phyloP scores from a whole-genome alignment of 2,797 vertebrate genomes.

The Tiaroga cobitis region DNA sequence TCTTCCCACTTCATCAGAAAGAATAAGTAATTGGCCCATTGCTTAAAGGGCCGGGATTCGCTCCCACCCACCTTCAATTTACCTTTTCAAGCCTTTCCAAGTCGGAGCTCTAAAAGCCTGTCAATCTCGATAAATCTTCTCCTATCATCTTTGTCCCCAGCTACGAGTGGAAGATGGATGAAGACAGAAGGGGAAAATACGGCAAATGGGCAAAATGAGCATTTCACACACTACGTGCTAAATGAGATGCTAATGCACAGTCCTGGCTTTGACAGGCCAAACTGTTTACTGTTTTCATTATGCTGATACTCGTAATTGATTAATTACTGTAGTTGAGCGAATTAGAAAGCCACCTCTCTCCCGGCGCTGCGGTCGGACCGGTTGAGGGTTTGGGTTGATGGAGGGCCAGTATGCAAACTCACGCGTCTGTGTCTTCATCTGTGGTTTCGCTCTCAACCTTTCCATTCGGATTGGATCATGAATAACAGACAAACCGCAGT shows the following conservation, averaged over 20 bases:
- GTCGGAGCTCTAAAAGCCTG: conserved; percentile 52
- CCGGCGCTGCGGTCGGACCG: conserved; percentile 61
- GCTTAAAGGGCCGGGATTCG: conserved; percentile 50
- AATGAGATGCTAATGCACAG: conserved; percentile 37
- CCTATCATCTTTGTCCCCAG: conserved; percentile 43
- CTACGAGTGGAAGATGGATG: conserved; percentile 10
- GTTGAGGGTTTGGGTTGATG: conserved; percentile 55
- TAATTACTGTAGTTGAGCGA: conserved; percentile 76
- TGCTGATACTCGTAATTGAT: conserved; percentile 73
- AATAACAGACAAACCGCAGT: conserved; percentile 75
- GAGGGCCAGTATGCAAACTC: conserved; percentile 54
- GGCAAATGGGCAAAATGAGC: conserved; percentile 13
- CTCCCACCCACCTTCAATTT: conserved; percentile 46
- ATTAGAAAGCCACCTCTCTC: conserved; percentile 77
- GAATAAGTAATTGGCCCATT: conserved; percentile 38
- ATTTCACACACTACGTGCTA: background rate
- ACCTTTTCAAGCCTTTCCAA: conserved; percentile 49
- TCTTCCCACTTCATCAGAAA: conserved; percentile 50
- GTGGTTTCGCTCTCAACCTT: conserved; percentile 37
- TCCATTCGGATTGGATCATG: conserved; percentile 57
- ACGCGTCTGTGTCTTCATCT: conserved; percentile 9
- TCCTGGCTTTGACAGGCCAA: conserved; percentile 32
- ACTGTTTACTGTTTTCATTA: conserved; percentile 64
- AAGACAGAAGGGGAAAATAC: conserved; percentile 4
- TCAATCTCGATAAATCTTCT: conserved; percentile 64